Evolutionary conservation across 2,888 invertebrate genomes (phyloP), one percentile per base, ranked within the genome.

Genomic region (Ophion costatus): DNA sequence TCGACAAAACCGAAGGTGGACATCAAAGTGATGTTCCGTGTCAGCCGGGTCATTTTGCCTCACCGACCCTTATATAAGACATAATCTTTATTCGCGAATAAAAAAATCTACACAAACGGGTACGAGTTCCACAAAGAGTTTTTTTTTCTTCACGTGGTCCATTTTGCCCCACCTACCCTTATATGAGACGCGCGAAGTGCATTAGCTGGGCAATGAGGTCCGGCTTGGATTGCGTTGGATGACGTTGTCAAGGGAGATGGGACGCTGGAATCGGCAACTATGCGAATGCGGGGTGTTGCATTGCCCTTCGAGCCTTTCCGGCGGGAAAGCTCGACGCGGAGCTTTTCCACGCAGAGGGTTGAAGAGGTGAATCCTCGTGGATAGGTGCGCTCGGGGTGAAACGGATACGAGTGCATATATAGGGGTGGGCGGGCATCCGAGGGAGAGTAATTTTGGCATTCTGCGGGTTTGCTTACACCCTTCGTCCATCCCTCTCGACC

Each of bases 401-500:
- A 82, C 74, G 76, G 85, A 86, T 82, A 84, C 78, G 83, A 78
- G 70, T 51, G 78, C 29, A 63, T 45, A 70, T 74, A 78, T 80
- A 73, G 85, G 84, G 51, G 84, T 84, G 89, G 88, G 90, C 90
- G 91, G 91, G 92, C 92, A 92, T 91, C 91, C 90, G 89, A 90
- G 91, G 17, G 51, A 91, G 92, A 92, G 92, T 92, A 92, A 92
- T 93, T 93, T 91, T 89, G 89, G 90, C 90, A 91, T 92, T 92
- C 92, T 92, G 92, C 92, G 92, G 92, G 92, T 92, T 92, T 92
- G 92, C 92, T 92, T 92, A 91, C 92, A 90, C 75, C 76, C 82
- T 66, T 71, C 29, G 29, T 63, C 29, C 84, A 24, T 45, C 61
- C 29, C 70, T 63, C n/a, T n/a, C 38, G 33, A 24, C 80, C 45